Evolutionary conservation across 2,888 invertebrate genomes (phyloP), one percentile per base, ranked within the genome.

Genomic region (Drosophila lacicola): DNA sequence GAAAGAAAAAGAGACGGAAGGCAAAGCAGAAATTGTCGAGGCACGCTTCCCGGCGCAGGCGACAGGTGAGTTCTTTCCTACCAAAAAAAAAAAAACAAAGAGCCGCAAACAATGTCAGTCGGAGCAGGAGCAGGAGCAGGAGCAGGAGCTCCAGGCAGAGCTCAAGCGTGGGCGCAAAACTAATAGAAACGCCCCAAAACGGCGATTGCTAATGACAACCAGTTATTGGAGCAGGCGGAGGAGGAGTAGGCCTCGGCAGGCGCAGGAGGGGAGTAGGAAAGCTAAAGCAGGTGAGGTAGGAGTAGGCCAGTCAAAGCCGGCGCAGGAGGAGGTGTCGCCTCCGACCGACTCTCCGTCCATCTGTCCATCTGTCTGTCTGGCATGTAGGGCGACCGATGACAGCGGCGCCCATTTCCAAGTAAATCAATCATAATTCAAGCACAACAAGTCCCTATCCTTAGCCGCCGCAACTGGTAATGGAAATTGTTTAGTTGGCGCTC

Each of bases 161-260:
- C 54, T 53, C 19, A 11, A 17, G 41, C 33, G 4, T 41, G 44
- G 25, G 54, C 42, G n/a, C 21, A 21, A 36, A 44, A 21, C 21
- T 57, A 54, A 67, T 50, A 57, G 54, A 39, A 75, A 77, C 63
- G 63, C 68, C 63, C 73, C 73, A 71, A 62, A 69, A 67, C 60
- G 63, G 25, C 88, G 57, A 83, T 82, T 80, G 71, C 77, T 79
- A 83, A 88, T 85, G 78, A 80, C 88, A 80, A 70, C 70, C 68
- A 54, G 68, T 56, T 72, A 55, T 17, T 37, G 56, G 21, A 25
- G 36, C 4, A 39, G 54, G 29, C n/a, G 34, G 11, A 13, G 29
- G 6, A n/a, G 19, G 29, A n/a, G 29, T 25, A 29, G 17, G 17
- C 17, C 17, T 17, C 17, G 17, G 17, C 21, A 33, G 13, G 13